A percentile compares a stretch with the other conserved stretches of the same genome.
Evolutionary conservation across 2,113 vertebrate species (phyloP).

Genomic region (Cisticola juncidis): DNA sequence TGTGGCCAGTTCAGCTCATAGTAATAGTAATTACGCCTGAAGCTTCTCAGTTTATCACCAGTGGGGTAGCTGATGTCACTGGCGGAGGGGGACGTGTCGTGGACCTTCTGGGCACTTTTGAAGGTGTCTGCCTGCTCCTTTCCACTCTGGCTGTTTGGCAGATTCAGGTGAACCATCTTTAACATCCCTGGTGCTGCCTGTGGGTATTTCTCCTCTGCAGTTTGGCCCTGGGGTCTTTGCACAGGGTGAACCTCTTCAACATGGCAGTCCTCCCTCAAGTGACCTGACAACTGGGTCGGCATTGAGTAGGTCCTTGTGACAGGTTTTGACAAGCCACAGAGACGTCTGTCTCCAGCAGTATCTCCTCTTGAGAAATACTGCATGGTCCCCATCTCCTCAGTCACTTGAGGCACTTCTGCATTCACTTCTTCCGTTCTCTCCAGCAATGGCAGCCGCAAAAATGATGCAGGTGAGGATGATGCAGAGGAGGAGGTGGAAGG

Average conservation of each 20-base stretch:
- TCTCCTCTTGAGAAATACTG: neutral
- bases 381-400: neutral
- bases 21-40: conserved; percentile 79
- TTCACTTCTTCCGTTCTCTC: conserved; percentile 9
- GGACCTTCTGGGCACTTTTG: neutral
- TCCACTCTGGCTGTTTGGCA: conserved; percentile 19
- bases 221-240: neutral
- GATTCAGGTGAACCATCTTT: conserved; percentile 12
- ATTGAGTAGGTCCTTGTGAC: conserved; percentile 77
- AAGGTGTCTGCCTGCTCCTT: neutral
- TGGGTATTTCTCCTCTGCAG: neutral
- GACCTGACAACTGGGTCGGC: conserved; percentile 71
- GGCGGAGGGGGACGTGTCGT: neutral
- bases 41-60: conserved; percentile 55
- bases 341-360: neutral
- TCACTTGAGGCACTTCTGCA: neutral
- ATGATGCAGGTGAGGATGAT: conserved; percentile 42
- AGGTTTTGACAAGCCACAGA: conserved; percentile 55
- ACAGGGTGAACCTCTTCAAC: neutral
- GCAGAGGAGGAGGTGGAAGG: conserved; percentile 57
- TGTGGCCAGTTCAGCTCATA: conserved; percentile 76
- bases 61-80: neutral
- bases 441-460: conserved; percentile 33
- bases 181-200: neutral
- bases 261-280: conserved; percentile 55